These are phyloP conservation scores for Pseudorhombus dupliciocellatus DNA, from an alignment of 2,113 vertebrate genomes.

Conservation along the genomic window DNA sequence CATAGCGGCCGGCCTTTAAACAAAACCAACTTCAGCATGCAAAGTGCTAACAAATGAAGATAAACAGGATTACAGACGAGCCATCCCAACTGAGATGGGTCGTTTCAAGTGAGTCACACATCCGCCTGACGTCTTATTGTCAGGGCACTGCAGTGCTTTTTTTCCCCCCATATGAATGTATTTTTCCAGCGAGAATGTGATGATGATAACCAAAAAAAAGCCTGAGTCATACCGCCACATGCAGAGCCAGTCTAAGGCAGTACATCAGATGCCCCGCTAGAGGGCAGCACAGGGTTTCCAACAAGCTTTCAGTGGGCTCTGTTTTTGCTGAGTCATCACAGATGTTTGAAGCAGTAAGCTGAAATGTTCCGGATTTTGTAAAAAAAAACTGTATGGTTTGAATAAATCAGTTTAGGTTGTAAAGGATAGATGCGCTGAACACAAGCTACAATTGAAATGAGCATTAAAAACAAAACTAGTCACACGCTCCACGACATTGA, in stretches of 20 bases:
- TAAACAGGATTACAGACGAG: conserved; percentile 16
- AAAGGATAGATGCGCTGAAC: conserved; percentile 15
- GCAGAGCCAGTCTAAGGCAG: conserved; percentile 25
- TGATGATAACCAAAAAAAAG: background rate
- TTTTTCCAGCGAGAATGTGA: conserved; percentile 15
- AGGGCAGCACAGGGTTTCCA: conserved; percentile 55
- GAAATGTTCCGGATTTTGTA: conserved; percentile 64
- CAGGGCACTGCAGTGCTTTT: conserved; percentile 46
- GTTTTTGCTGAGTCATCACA: conserved; percentile 36
- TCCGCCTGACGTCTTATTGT: conserved; percentile 42
- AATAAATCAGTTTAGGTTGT: conserved; percentile 29
- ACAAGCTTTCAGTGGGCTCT: conserved; percentile 44
- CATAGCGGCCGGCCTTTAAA: conserved; percentile 7
- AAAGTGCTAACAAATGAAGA: conserved; percentile 35
- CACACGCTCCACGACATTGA: conserved; percentile 16
- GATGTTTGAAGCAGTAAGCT: conserved; percentile 21
- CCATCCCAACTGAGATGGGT: background rate
- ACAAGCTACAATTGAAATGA: conserved; percentile 55
- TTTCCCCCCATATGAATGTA: conserved; percentile 21
- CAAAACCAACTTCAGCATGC: background rate
- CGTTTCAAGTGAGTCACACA: conserved; percentile 51
- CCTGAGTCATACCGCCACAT: background rate
- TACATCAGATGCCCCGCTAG: conserved; percentile 47
- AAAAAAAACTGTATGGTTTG: conserved; percentile 23
- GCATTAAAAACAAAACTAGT: conserved; percentile 19